A percentile compares a stretch with the other conserved stretches of the same genome.
phyloP scores from a whole-genome alignment of 2,797 vertebrate species.

The Gobionotothen gibberifrons region DNA sequence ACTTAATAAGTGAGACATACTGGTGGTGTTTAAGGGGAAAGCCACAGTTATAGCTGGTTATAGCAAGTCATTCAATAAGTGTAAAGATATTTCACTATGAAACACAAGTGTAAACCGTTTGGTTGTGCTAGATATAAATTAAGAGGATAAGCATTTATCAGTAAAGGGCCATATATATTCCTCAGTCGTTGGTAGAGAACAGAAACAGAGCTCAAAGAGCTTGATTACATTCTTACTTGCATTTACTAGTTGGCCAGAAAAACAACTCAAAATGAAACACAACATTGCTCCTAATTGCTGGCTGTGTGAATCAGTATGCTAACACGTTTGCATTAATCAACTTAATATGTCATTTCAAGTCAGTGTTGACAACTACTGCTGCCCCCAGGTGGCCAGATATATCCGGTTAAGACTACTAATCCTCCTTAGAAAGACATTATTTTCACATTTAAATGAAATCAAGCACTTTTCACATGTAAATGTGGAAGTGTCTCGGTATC shows the following conservation, averaged over 20 bases:
- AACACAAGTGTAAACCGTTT: no score
- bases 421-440: not conserved
- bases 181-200: not conserved
- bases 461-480: not conserved
- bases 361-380: not conserved
- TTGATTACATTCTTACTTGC: not conserved
- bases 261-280: not conserved
- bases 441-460: not conserved
- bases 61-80: no score
- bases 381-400: not conserved
- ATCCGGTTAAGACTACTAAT: not conserved
- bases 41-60: not conserved
- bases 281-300: not conserved
- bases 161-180: not conserved
- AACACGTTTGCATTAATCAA: not conserved
- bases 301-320: not conserved
- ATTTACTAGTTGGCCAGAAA: not conserved
- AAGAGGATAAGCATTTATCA: not conserved
- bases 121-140: no score
- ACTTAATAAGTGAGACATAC: not conserved
- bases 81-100: no score
- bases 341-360: not conserved
- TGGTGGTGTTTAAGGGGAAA: not conserved
- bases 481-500: slow-evolving; percentile 2
- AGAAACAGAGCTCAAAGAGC: not conserved